A percentile compares a stretch with the other conserved stretches of the same genome.
These are phyloP conservation scores for Discoglossus pictus DNA, from an alignment of 2,797 vertebrate species.

Conservation along the genomic window DNA sequence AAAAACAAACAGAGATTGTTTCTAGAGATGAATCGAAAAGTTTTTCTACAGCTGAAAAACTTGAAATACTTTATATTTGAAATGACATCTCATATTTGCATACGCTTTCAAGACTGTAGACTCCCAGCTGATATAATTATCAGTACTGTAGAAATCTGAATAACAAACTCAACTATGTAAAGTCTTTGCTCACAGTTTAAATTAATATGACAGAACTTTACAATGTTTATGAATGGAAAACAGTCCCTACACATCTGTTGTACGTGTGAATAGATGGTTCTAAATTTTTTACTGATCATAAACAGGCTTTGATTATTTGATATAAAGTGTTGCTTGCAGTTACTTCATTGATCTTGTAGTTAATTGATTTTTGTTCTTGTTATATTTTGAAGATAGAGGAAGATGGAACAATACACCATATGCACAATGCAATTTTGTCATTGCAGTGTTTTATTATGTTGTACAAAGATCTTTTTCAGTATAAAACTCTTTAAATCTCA, in stretches of 20 bases:
- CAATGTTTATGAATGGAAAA: neutral
- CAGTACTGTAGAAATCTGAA: neutral
- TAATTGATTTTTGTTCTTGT: too few species aligned
- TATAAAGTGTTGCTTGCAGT: too few species aligned
- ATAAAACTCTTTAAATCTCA: too few species aligned
- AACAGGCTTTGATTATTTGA: neutral
- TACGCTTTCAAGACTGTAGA: neutral
- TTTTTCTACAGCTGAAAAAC: too few species aligned
- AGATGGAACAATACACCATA: too few species aligned
- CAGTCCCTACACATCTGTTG: neutral
- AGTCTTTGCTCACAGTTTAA: neutral
- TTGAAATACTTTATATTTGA: too few species aligned
- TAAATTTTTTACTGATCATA: neutral
- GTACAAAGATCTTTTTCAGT: too few species aligned
- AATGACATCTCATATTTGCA: constrained; percentile 1
- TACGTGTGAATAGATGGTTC: neutral
- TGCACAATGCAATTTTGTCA: too few species aligned
- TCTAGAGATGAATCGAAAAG: too few species aligned
- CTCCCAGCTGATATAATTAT: neutral
- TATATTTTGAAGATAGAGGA: too few species aligned
- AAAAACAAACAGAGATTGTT: too few species aligned
- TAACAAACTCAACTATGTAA: neutral
- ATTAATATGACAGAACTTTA: neutral
- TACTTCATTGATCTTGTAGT: neutral
- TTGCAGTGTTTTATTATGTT: too few species aligned